Evolutionary conservation across 2,888 invertebrate species (phyloP).

Genomic region (Ophion obscuratus): DNA sequence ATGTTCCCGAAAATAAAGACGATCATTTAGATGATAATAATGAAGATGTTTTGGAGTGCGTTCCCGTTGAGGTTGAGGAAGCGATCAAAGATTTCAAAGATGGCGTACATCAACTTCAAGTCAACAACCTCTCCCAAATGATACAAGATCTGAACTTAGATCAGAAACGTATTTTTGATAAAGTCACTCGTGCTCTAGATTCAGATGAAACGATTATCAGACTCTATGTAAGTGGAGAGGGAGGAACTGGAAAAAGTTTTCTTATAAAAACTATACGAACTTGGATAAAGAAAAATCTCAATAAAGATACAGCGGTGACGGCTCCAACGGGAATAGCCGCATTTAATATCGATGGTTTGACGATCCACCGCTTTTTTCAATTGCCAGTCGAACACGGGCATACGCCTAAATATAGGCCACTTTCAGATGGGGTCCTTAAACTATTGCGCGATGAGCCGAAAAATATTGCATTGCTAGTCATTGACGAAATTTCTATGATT

Average conservation of each 20-base stretch:
- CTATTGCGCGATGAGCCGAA: constrained; percentile 58
- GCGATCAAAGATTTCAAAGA: constrained; percentile 28
- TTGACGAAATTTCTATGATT: too few relatives aligned
- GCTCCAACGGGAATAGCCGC: constrained; percentile 75
- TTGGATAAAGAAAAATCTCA: constrained; percentile 71
- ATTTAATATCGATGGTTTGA: constrained; percentile 79
- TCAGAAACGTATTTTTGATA: constrained; percentile 67
- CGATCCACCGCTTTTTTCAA: constrained; percentile 76
- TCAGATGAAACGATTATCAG: constrained; percentile 56
- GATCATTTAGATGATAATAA: constrained; percentile 62
- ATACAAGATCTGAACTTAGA: constrained; percentile 66
- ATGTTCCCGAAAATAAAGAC: constrained; percentile 63
- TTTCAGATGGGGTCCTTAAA: constrained; percentile 73
- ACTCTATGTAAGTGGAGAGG: constrained; percentile 72
- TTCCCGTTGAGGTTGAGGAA: constrained; percentile 26
- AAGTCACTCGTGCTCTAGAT: constrained; percentile 38
- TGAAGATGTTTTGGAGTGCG: constrained; percentile 57
- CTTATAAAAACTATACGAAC: constrained; percentile 74
- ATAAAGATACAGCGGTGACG: constrained; percentile 72
- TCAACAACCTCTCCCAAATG: constrained; percentile 58
- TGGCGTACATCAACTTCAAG: constrained; percentile 54
- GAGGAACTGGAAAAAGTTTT: constrained; percentile 77
- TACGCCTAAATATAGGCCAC: constrained; percentile 73
- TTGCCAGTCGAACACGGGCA: constrained; percentile 76
- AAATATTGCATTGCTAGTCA: too few relatives aligned